These are phyloP conservation scores for Vicugna pacos DNA, from an alignment of 2,113 vertebrate genomes.

Conservation along the genomic window DNA sequence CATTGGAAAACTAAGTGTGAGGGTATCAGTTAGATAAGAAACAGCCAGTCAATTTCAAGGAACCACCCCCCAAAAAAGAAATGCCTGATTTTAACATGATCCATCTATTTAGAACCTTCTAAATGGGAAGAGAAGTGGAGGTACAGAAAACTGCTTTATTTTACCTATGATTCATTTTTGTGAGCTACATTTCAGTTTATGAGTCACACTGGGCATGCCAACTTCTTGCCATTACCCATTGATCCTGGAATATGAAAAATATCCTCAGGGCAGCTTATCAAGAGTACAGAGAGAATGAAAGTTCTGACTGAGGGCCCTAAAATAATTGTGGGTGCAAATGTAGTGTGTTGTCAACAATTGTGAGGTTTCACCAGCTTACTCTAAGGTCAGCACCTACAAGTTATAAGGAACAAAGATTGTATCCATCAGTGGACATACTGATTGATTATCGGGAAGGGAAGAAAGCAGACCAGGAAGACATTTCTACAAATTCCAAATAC, in stretches of 20 bases:
- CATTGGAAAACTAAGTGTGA: background rate
- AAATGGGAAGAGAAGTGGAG: background rate
- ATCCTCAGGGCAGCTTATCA: background rate
- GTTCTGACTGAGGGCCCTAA: background rate
- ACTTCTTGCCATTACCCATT: slow-evolving; percentile 22
- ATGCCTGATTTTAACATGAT: slow-evolving; percentile 32
- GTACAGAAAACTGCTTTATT: background rate
- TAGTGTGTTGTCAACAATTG: background rate
- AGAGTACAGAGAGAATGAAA: background rate
- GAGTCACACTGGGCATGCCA: background rate
- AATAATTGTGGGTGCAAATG: background rate
- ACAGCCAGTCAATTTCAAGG: slow-evolving; percentile 17
- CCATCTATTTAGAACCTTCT: slow-evolving; percentile 32
- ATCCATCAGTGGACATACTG: no score
- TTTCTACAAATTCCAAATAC: background rate
- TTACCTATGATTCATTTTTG: slow-evolving; percentile 1
- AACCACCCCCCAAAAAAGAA: background rate
- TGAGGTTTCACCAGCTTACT: background rate
- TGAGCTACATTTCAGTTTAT: slow-evolving; percentile 19
- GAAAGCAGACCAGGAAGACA: background rate
- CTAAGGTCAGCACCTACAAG: background rate
- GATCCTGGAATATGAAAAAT: background rate
- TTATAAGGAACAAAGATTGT: background rate
- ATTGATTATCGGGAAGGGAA: background rate
- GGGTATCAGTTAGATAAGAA: background rate